These are phyloP conservation scores for Marasmarcha lunaedactyla DNA, from an alignment of 2,888 invertebrate genomes.

Conservation along the genomic window DNA sequence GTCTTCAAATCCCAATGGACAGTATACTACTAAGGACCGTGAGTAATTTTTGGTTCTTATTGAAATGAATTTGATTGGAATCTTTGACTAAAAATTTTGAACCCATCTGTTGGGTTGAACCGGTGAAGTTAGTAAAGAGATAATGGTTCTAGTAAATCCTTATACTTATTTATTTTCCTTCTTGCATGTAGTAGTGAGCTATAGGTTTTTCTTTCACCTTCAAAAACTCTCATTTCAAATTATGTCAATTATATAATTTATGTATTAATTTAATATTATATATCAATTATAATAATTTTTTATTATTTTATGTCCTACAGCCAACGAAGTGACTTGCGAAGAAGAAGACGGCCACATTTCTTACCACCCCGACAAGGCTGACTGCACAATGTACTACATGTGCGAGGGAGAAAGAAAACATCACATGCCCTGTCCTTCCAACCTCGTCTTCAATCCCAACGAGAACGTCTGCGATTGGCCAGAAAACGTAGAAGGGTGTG, in stretches of 20 bases:
- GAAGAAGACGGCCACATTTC: constrained; percentile 96
- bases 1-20: constrained; percentile 75
- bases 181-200: too few relatives aligned
- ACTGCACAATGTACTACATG: constrained; percentile 96
- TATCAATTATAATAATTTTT: too few relatives aligned
- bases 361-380: constrained; percentile 89
- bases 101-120: too few relatives aligned
- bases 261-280: too few relatives aligned
- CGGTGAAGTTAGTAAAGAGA: too few relatives aligned
- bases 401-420: constrained; percentile 95
- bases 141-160: too few relatives aligned
- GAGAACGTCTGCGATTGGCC: constrained; percentile 98
- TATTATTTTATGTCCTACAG: constrained; percentile 72
- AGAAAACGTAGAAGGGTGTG: constrained; percentile 91
- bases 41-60: constrained; percentile 52
- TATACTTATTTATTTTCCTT: too few relatives aligned
- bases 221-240: too few relatives aligned
- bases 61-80: constrained; percentile 1
- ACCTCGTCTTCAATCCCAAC: constrained; percentile 91
- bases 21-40: constrained; percentile 92
- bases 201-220: too few relatives aligned
- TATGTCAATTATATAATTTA: too few relatives aligned
- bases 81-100: neutral
- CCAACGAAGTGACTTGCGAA: constrained; percentile 89
- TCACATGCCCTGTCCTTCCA: constrained; percentile 95